Base-by-base conservation (phyloP, 2,888 invertebrate genomes). In the Dolichomitus sp. region DNA sequence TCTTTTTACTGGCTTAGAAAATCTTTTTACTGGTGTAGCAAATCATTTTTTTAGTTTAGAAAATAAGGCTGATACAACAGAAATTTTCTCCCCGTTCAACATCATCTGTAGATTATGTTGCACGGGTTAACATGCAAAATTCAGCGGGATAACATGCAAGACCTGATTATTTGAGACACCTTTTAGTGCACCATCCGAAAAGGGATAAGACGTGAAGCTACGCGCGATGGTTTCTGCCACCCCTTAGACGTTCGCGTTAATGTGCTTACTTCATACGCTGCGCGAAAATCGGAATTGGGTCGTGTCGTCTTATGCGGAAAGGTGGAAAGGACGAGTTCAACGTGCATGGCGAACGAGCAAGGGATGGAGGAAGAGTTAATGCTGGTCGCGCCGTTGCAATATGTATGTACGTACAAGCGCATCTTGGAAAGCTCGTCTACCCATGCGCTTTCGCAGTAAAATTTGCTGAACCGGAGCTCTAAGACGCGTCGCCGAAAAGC, bases 241-340 rank as follows among this genome's bases (percentile, higher is more conserved):
- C 68, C 19, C 69, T 45, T 40, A 37, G 59, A 52, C 73, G 52
- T 66, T 83, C 73, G 76, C 76, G 72, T 83, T 83, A 83, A 83
- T 83, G 80, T 83, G 83, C 80, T 80, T 83, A 73, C 83, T 69
- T 45, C 59, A 52, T 68, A 68, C 42, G 52, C 23, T 37, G 63
- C 14, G 63, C 50, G 75, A 80, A 75, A 75, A 80, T 75, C 54
- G 75, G 69, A 80, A 80, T 80, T 80, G 69, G 80, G 80, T 80
- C 75, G 75, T 69, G 63, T 57, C 66, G 73, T n/a, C 59, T 74
- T 68, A 54, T 37, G 50, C 57, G 48, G 48, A 61, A 48, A 50
- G 59, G 33, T 33, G 65, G 42, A 70, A 70, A 80, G 73, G 66
- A 80, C 72, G 79, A 68, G 42, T 61, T 68, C 54, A 40, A 57